phyloP scores from a whole-genome alignment of 2,797 vertebrate genomes.

The Tympanoctomys barrerae region DNA sequence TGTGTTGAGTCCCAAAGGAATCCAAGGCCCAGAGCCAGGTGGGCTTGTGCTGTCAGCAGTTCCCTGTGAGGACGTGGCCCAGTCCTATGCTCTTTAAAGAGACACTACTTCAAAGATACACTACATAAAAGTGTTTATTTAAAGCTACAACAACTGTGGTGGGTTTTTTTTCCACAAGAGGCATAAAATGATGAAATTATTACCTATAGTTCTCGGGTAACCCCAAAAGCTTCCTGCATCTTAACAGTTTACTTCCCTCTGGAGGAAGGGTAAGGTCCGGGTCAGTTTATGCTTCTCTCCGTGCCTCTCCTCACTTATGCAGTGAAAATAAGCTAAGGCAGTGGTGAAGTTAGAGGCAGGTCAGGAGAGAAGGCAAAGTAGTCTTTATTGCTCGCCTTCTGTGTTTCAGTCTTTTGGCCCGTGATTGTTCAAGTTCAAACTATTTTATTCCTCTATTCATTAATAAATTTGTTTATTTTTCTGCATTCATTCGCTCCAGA shows the following conservation, averaged over 20 bases:
- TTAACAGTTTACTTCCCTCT: not conserved
- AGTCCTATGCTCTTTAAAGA: not conserved
- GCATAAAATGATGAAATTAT: conserved; percentile 1
- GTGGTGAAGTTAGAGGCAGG: not conserved
- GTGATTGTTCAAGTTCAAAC: not conserved
- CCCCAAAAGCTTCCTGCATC: not conserved
- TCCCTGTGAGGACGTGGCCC: not conserved
- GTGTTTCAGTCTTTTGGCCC: not conserved
- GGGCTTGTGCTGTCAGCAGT: not conserved
- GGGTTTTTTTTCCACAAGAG: not conserved
- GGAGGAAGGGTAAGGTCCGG: not conserved
- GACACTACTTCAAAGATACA: not conserved
- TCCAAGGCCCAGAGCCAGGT: not conserved
- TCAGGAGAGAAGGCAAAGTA: not conserved
- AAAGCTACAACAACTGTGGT: not conserved
- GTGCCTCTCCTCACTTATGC: conserved; percentile 6
- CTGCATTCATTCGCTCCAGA: not conserved
- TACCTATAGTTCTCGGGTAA: not conserved
- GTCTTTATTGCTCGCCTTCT: not conserved
- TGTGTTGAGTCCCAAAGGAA: not conserved
- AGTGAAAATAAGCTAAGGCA: not conserved
- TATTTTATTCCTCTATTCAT: not conserved
- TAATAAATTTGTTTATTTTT: not conserved
- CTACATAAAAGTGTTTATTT: conserved; percentile 12
- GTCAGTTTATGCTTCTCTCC: conserved; percentile 26